Evolutionary conservation across 1,140 invertebrate genomes (phyloP).

Genomic region (Medauroidea extradentata): DNA sequence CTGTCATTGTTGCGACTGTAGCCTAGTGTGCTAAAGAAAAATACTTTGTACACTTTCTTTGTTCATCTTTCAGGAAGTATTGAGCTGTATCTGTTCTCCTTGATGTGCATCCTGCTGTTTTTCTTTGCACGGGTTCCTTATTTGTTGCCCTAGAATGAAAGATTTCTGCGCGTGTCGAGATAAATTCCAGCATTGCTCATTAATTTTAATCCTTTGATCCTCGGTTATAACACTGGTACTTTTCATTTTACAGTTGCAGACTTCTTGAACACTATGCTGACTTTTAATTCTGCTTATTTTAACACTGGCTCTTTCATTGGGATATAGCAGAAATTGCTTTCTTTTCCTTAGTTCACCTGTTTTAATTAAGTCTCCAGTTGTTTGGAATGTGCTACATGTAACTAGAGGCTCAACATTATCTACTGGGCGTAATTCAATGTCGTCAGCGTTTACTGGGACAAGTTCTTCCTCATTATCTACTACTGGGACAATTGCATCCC

Average conservation of each 20-base stretch:
- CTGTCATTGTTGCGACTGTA: constrained; percentile 18
- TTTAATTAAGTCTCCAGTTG: too few species aligned
- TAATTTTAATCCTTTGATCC: background rate
- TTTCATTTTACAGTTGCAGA: background rate
- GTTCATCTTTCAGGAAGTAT: constrained; percentile 3
- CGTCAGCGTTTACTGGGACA: too few species aligned
- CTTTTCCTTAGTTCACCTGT: too few species aligned
- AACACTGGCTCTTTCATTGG: too few species aligned
- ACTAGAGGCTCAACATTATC: too few species aligned
- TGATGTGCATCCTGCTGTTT: background rate
- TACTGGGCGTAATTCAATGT: too few species aligned
- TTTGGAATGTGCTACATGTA: too few species aligned
- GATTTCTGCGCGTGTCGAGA: constrained; percentile 18
- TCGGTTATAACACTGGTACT: background rate
- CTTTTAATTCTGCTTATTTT: too few species aligned
- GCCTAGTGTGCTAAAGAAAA: constrained; percentile 22
- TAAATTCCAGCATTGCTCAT: background rate
- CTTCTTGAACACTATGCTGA: too few species aligned
- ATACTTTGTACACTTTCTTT: constrained; percentile 19
- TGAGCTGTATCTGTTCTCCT: background rate
- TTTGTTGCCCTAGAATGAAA: background rate
- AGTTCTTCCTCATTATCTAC: too few species aligned
- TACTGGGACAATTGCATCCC: too few species aligned
- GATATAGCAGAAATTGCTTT: too few species aligned
- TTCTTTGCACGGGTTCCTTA: constrained; percentile 4